Evolutionary conservation across 1,140 invertebrate genomes (phyloP), one percentile per base, ranked within the genome.

Genomic region (Brachionus angularis): DNA sequence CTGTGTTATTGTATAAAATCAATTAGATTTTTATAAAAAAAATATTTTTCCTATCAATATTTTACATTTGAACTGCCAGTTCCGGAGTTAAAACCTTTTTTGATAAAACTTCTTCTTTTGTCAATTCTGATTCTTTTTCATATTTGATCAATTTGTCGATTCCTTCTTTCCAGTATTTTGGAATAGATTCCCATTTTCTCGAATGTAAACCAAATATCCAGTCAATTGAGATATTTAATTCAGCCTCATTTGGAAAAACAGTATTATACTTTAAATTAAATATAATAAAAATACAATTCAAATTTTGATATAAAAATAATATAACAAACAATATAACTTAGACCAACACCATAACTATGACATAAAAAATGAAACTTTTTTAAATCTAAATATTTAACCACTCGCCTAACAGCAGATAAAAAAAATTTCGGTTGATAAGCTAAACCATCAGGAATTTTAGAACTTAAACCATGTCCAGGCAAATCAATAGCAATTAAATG

Each of bases 241-340:
- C 47, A 21, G 47, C 62, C 29, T 67, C 62, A 46, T 67, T 23
- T 33, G 21, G 33, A 47, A 67, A 67, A 67, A 67, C 62, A 67
- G 47, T 50, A 34, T 31, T 36, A 25, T 67, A 67, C 62, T 67
- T 47, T 16, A 62, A 62, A 25, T 12, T 7, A 4, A 52, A 31
- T n/a, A n/a, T n/a, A 52, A 52, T 2, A 5, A 27, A 12, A 52
- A 1, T 31, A 55, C 8, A 55, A 18, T 3, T 21, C 21, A 52
- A 52, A 52, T 12, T 14, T 23, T 23, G 8, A n/a, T 5, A 10
- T 36, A 36, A 61, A 47, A 46, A 50, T 34, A 67, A 25, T n/a
- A 10, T 47, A 1, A 46, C 31, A 34, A 12, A 67, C 62, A 39
- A 67, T 25, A 34, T 47, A n/a, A 67, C 62, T 67, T 29, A 67